Percentiles rank a stretch among this genome's conserved stretches.
Conservation (phyloP, 2,113 vertebrate genomes). For the Antechinus stuartii region DNA sequence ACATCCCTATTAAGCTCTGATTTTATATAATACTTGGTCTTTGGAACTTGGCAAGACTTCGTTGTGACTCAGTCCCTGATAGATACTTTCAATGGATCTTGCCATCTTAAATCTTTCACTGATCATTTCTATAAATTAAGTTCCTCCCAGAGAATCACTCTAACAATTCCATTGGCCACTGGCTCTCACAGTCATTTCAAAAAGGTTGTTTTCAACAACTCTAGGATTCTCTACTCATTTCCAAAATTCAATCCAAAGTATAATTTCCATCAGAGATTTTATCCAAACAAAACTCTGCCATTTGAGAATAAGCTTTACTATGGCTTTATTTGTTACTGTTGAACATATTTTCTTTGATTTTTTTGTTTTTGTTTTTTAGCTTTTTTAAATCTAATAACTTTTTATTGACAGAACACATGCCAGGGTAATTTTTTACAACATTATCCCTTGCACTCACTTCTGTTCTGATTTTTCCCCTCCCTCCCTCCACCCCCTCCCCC, state of each 20-base stretch:
- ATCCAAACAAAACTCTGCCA: background rate
- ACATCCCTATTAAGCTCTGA: constrained; percentile 14
- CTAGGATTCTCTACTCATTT: background rate
- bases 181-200: background rate
- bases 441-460: too few species aligned
- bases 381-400: too few species aligned
- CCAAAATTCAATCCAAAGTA: constrained; percentile 11
- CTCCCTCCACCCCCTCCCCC: too few species aligned
- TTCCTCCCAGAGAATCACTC: background rate
- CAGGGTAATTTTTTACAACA: too few species aligned
- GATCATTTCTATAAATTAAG: background rate
- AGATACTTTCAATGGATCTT: background rate
- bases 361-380: too few species aligned
- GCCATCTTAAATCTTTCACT: background rate
- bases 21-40: background rate
- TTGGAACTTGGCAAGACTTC: constrained; percentile 13
- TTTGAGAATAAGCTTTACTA: background rate
- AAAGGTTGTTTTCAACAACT: background rate
- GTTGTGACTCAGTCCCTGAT: background rate
- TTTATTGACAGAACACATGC: too few species aligned
- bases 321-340: background rate
- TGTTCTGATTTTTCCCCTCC: too few species aligned
- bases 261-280: constrained; percentile 15
- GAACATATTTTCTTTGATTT: background rate
- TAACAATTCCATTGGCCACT: background rate